Conservation (phyloP, 2,113 vertebrate genomes). For the Neotoma lepida region DNA sequence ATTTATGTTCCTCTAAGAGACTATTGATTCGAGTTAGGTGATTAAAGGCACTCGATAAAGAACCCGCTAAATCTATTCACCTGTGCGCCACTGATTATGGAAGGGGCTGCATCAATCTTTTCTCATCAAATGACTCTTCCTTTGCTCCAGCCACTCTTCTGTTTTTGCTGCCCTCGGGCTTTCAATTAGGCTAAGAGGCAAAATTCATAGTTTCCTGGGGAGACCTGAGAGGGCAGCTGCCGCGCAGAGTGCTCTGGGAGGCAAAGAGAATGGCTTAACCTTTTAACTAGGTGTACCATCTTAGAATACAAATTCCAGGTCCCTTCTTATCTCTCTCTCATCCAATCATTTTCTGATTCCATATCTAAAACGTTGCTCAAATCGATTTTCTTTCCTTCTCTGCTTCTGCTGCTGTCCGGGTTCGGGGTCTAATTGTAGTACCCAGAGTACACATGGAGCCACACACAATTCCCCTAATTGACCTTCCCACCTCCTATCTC, state of each 20-base stretch:
- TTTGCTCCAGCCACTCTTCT: constrained; percentile 36
- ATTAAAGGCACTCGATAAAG: constrained; percentile 80
- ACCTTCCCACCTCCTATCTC: not conserved
- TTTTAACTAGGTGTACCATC: not conserved
- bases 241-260: not conserved
- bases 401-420: not conserved
- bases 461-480: not conserved
- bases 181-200: constrained; percentile 63
- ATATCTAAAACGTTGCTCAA: not conserved
- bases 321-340: not conserved
- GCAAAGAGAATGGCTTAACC: not conserved
- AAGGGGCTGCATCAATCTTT: constrained; percentile 73
- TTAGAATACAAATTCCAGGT: not conserved
- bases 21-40: constrained; percentile 80
- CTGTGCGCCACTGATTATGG: constrained; percentile 76
- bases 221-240: not conserved
- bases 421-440: not conserved
- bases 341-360: not conserved
- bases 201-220: constrained; percentile 38
- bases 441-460: too few relatives aligned
- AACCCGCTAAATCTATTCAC: constrained; percentile 74
- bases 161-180: constrained; percentile 45
- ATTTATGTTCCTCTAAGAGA: constrained; percentile 76
- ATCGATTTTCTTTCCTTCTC: not conserved
- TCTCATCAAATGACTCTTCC: constrained; percentile 68